Conservation (phyloP, 2,888 invertebrate species). For the Drosophila nr. perissopoda region DNA sequence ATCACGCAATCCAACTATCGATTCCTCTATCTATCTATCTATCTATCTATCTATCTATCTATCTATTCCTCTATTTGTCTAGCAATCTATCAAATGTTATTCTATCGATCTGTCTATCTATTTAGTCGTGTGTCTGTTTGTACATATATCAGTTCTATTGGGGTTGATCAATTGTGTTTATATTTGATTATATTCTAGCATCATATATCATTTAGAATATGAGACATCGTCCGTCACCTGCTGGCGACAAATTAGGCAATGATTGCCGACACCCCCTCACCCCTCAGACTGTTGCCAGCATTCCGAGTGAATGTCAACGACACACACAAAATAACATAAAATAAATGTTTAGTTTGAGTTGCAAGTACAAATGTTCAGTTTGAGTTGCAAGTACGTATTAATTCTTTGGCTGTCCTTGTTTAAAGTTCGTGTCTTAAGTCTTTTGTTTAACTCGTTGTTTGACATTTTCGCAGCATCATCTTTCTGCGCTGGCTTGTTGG, state of each 20-base stretch:
- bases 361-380: neutral
- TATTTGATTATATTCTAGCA: neutral
- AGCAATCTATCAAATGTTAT: neutral
- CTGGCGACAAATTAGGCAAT: constrained; percentile 61
- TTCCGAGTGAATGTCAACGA: constrained; percentile 35
- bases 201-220: constrained; percentile 17
- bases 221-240: constrained; percentile 52
- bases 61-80: neutral
- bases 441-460: constrained; percentile 57
- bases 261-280: constrained; percentile 13
- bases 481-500: constrained; percentile 40
- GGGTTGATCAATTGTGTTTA: neutral
- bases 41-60: neutral
- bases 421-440: constrained; percentile 70
- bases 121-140: neutral
- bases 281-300: constrained; percentile 15
- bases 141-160: neutral
- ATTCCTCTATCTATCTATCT: neutral
- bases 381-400: constrained; percentile 10
- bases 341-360: neutral
- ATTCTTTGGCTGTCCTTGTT: constrained; percentile 54
- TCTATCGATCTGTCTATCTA: neutral
- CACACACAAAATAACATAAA: constrained; percentile 1
- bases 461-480: constrained; percentile 45
- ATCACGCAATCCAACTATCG: constrained; percentile 23